Base-by-base conservation (phyloP, 2,113 vertebrate genomes). In the Lycaon pictus region DNA sequence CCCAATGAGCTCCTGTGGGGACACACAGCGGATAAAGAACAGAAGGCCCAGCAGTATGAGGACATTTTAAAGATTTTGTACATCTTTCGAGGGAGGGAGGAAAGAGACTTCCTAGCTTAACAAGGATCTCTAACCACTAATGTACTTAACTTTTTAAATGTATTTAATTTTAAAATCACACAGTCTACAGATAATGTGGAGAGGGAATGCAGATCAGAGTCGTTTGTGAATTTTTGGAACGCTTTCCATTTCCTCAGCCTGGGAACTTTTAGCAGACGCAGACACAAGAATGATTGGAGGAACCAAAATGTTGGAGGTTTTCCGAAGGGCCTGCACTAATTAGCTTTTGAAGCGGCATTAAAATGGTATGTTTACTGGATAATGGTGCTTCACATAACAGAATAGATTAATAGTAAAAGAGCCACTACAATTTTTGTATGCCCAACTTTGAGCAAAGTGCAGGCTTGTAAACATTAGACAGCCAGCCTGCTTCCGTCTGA, bases 211-310 rank as follows among this genome's bases (percentile, higher is more conserved):
- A 0, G 0, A 48, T 81, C 92, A 93, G n/a, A 97, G 87, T 92
- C 94, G 62, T 97, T 96, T 93, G 72, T 95, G 88, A 97, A 71
- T 95, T 83, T 89, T 32, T 43, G 81, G 83, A 67, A 97, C 86
- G 11, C 60, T 91, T 96, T 95, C 76, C 96, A 0, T 71, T 96
- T 86, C 27, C n/a, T 35, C 27, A 67, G 15, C 67, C 85, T 90
- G 72, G 62, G 93, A 97, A 81, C 29, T 92, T 97, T 96, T 63
- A 79, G 0, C 51, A 58, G 53, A 92, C 29, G 93, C 90, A n/a
- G 11, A 62, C 69, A 62, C 3, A 9, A 48, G 83, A 96, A 80
- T 0, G 0, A 83, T 62, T 29, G 32, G 80, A 97, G 65, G 83
- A 72, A 93, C 60, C 7, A 12, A 63, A 72, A 15, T 63, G 55